Evolutionary conservation across 2,888 invertebrate genomes (phyloP).

Genomic region (Nebria salina): DNA sequence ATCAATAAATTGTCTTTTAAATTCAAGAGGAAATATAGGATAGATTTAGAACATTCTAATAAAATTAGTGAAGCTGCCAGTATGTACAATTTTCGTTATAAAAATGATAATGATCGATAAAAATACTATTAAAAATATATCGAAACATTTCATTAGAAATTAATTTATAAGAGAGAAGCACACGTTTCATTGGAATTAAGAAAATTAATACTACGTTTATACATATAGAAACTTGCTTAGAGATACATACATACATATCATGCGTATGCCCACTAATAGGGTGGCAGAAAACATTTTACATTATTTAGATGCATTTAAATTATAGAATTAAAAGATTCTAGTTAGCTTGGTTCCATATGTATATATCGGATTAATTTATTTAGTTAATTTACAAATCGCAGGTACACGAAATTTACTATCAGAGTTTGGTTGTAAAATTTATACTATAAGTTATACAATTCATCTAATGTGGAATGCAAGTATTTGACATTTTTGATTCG

Average conservation of each 20-base stretch:
- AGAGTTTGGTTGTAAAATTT: conserved; percentile 25
- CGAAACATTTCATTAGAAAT: conserved; percentile 40
- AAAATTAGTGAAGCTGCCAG: conserved; percentile 16
- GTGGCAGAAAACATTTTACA: too few relatives aligned
- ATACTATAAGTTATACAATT: conserved; percentile 28
- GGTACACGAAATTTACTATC: conserved; percentile 26
- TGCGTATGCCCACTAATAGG: too few relatives aligned
- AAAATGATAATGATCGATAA: conserved; percentile 35
- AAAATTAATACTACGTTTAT: conserved; percentile 29
- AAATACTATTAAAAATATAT: conserved; percentile 44
- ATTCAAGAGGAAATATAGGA: conserved; percentile 7
- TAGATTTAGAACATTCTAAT: conserved; percentile 2
- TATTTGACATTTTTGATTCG: conserved; percentile 21
- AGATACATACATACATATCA: too few relatives aligned
- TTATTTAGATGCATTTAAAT: not conserved
- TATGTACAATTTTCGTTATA: conserved; percentile 32
- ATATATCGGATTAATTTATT: conserved; percentile 2
- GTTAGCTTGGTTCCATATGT: conserved; percentile 27
- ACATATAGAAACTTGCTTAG: conserved; percentile 27
- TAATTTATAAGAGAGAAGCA: conserved; percentile 40
- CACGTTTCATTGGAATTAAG: conserved; percentile 37
- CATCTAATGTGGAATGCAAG: conserved; percentile 27
- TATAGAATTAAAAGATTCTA: conserved; percentile 7
- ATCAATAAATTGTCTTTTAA: not conserved
- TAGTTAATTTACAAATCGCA: conserved; percentile 13